Percentiles rank a stretch among this genome's conserved stretches.
Evolutionary conservation across 53 echinoderm and acorn worm genomes (phyloP).

Genomic region (Arbacia lixula): DNA sequence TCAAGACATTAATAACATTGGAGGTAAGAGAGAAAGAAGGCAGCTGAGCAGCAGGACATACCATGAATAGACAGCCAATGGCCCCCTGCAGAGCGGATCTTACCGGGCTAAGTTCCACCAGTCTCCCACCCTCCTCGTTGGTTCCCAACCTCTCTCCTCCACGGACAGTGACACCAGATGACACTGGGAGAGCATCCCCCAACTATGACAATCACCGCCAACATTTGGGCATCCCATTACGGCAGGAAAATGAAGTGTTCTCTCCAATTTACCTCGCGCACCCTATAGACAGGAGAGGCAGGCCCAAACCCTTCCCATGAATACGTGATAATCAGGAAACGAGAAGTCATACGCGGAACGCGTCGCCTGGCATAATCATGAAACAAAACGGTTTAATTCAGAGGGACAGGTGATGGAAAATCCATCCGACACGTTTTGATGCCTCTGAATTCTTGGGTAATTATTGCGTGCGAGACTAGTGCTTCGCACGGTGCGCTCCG

Average conservation of each 20-base stretch:
- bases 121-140: neutral
- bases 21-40: too few species aligned
- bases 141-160: neutral
- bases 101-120: too few species aligned
- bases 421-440: constrained; percentile 43
- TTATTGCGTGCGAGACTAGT: too few species aligned
- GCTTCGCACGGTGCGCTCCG: too few species aligned
- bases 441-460: constrained; percentile 31
- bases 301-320: neutral
- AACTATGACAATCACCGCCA: too few species aligned
- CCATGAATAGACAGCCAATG: too few species aligned
- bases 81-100: too few species aligned
- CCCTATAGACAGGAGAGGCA: constrained; percentile 15
- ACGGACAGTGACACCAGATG: too few species aligned
- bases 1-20: too few species aligned
- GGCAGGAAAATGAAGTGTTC: constrained; percentile 47
- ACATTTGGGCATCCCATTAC: constrained; percentile 7
- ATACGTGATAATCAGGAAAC: neutral
- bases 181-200: too few species aligned
- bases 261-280: constrained; percentile 30
- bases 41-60: too few species aligned
- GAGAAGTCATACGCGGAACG: constrained; percentile 8
- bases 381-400: constrained; percentile 45
- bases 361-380: constrained; percentile 26
- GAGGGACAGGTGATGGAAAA: constrained; percentile 47